phyloP scores from a whole-genome alignment of 2,797 vertebrate genomes.

The Thamnophis elegans region DNA sequence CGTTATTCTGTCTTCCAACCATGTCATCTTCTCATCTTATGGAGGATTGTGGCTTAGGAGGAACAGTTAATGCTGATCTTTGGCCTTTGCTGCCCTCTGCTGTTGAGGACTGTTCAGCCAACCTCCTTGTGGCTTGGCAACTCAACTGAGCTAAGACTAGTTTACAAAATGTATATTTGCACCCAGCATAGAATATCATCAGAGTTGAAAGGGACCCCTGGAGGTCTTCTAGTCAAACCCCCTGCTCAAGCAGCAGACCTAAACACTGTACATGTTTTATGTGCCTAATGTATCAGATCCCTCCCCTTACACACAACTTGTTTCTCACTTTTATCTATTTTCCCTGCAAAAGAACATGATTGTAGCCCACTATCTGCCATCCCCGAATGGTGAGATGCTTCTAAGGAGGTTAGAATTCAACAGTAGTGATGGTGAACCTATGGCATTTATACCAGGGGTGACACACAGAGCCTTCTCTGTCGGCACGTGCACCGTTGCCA shows the following conservation, averaged over 20 bases:
- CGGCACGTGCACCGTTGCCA: no score
- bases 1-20: background rate
- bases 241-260: no score
- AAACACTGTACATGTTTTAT: no score
- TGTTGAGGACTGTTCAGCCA: background rate
- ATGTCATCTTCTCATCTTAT: background rate
- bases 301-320: background rate
- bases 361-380: background rate
- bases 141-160: background rate
- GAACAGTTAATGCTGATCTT: background rate
- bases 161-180: background rate
- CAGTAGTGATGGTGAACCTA: no score
- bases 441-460: no score
- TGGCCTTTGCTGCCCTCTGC: slow-evolving; percentile 6
- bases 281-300: background rate
- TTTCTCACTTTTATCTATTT: background rate
- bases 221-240: no score
- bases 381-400: background rate
- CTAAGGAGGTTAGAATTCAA: background rate
- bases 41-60: background rate
- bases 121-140: no score
- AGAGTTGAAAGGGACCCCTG: no score
- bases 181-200: background rate
- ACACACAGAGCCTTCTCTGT: no score
- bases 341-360: background rate